These are phyloP conservation scores for Camarhynchus parvulus DNA, from an alignment of 2,113 vertebrate species.

Conservation along the genomic window DNA sequence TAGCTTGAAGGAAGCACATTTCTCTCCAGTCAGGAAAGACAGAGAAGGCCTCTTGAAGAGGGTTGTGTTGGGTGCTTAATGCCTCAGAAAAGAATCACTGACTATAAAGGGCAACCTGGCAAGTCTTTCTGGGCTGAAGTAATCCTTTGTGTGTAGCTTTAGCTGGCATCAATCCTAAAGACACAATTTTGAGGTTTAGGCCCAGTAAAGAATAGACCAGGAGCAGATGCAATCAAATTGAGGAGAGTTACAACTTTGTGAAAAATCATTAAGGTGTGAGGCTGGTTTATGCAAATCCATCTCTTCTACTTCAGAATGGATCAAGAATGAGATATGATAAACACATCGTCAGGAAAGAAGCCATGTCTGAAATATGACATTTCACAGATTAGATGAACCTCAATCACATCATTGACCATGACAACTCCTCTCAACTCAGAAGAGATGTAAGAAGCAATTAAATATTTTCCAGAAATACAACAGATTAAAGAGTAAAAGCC, in stretches of 20 bases:
- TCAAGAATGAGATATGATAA: background rate
- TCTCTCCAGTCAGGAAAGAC: background rate
- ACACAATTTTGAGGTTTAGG: background rate
- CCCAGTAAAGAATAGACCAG: background rate
- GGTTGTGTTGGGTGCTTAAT: background rate
- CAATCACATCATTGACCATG: background rate
- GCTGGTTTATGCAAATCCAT: background rate
- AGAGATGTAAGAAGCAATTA: background rate
- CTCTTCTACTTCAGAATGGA: background rate
- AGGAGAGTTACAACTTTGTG: fast-evolving
- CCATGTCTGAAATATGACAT: background rate
- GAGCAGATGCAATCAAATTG: fast-evolving
- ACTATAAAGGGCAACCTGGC: background rate
- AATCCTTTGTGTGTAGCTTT: background rate
- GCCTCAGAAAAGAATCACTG: background rate
- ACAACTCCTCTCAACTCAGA: background rate
- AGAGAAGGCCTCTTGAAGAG: background rate
- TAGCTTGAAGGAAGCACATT: background rate
- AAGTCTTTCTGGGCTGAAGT: background rate
- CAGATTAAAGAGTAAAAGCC: background rate
- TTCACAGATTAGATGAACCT: background rate
- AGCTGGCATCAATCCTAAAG: background rate
- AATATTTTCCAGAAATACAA: background rate
- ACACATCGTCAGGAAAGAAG: background rate
- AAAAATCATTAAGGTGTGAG: background rate